Conservation (phyloP, 2,797 vertebrate genomes). For the Centropyge bicolor region DNA sequence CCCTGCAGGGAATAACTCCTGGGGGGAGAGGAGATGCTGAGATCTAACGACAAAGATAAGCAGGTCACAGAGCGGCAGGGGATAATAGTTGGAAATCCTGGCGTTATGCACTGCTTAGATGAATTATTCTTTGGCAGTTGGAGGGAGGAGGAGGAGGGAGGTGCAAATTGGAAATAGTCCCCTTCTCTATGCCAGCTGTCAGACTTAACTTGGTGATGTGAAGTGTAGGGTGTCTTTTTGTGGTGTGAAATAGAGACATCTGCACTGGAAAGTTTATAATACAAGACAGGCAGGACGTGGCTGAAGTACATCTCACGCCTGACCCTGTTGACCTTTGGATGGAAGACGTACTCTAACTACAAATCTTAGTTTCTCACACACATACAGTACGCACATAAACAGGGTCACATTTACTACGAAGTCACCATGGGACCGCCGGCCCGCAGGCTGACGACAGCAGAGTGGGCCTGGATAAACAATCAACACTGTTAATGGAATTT, state of each 20-base stretch:
- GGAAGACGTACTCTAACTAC: background rate
- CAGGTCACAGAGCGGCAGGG: conserved; percentile 28
- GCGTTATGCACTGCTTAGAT: conserved; percentile 41
- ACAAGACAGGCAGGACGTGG: background rate
- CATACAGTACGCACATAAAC: background rate
- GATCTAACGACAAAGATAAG: conserved; percentile 48
- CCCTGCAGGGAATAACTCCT: conserved; percentile 19
- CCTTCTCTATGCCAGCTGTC: conserved; percentile 57
- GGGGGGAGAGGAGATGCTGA: conserved; percentile 11
- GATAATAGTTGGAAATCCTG: conserved; percentile 60
- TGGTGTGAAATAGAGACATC: conserved; percentile 47
- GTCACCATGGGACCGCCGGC: conserved; percentile 23
- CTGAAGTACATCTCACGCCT: background rate
- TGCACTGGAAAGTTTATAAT: conserved; percentile 17
- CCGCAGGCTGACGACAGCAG: conserved; percentile 50
- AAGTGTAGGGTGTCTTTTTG: conserved; percentile 19
- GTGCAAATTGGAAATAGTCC: conserved; percentile 44
- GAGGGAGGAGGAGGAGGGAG: conserved; percentile 1
- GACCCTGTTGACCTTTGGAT: background rate
- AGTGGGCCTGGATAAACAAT: conserved; percentile 68
- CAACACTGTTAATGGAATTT: conserved; percentile 65
- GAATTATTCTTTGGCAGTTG: conserved; percentile 59
- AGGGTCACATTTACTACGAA: conserved; percentile 20
- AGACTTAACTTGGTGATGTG: conserved; percentile 38
- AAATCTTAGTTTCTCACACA: conserved; percentile 1